These are phyloP conservation scores for Trachelus tabidus DNA, from an alignment of 2,888 invertebrate species.

Conservation along the genomic window DNA sequence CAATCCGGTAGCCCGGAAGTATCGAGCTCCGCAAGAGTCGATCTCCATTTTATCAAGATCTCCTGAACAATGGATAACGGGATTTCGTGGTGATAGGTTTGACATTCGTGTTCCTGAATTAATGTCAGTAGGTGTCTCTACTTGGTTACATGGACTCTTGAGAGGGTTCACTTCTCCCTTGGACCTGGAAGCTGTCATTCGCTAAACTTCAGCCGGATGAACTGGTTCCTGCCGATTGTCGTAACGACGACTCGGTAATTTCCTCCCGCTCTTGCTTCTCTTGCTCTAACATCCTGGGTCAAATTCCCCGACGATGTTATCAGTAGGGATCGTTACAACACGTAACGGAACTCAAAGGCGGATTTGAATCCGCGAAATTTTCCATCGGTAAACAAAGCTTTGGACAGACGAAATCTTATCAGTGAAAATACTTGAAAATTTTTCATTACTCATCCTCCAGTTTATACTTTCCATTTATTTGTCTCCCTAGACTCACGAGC, in stretches of 20 bases:
- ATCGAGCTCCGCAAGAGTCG: not conserved
- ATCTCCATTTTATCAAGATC: not conserved
- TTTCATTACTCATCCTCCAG: not conserved
- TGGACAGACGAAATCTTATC: not conserved
- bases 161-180: not conserved
- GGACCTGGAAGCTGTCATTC: not conserved
- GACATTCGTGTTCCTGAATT: not conserved
- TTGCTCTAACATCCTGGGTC: not conserved
- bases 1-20: not conserved
- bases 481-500: not conserved
- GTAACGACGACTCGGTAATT: not conserved
- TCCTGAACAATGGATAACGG: not conserved
- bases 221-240: not conserved
- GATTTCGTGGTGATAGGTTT: not conserved
- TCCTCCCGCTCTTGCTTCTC: not conserved
- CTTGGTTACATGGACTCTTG: not conserved
- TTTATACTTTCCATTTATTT: not conserved
- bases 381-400: not conserved
- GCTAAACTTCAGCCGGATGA: not conserved
- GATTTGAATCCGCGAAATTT: not conserved
- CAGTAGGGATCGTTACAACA: not conserved
- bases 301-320: not conserved
- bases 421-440: not conserved
- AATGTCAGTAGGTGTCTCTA: not conserved
- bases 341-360: not conserved